Evolutionary conservation across 2,797 vertebrate genomes (phyloP), one percentile per base, ranked within the genome.

Genomic region (Percopsis omiscomaycus): DNA sequence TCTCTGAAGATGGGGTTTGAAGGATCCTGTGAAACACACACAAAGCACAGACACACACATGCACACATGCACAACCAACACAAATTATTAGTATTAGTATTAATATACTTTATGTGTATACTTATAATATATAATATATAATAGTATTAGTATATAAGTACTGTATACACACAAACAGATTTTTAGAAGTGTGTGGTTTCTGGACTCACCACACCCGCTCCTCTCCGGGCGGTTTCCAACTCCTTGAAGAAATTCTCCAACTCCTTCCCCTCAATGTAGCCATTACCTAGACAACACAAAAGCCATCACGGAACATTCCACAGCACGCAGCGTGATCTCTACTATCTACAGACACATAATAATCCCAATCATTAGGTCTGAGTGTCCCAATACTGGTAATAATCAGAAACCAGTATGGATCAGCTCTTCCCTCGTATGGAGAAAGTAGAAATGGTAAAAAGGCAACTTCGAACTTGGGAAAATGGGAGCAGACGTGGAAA

Each of bases 181-280:
- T 37, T 14, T 15, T 54, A 47, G 16, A 48, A 54, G 9, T 3
- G 0, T 50, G 5, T 27, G 4, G 49, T 56, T 27, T 10, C 28
- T 72, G 59, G 64, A 74, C 96, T 96, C 91, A 98, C 97, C 95
- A 97, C 92, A 29, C 96, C 95, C 0, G 94, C 92, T 68, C 94
- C 96, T 92, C 92, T 95, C 78, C 97, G 93, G 3, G 95, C 94
- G 1, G 79, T 83, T 87, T 98, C 95, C 91, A 99, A 84, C 86
- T 99, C 95, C 84, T 88, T 94, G 88, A 98, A 95, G 89, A 99
- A 98, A 89, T 94, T 98, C 87, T 99, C 97, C 86, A 99, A 91
- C 84, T 99, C 97, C 85, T 97, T 99, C 22, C 95, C 97, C 90
- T 98, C 97, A 3, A 99, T 98, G 86, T 95, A 99, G 61, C 97